Base-by-base conservation (phyloP, 2,113 vertebrate genomes). In the Varanus salvator region DNA sequence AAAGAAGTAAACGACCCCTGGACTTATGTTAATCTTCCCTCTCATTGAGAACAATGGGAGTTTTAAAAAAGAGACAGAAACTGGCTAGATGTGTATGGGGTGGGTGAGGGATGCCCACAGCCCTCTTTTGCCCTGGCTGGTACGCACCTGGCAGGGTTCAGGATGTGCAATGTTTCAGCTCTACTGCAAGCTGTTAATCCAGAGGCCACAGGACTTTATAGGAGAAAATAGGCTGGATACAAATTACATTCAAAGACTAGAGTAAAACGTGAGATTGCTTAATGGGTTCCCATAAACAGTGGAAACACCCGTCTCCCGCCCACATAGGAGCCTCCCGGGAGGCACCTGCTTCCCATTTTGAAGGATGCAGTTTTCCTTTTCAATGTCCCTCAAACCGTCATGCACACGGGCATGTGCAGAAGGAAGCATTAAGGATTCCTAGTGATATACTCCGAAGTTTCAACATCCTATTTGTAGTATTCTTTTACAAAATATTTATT, bases 401-500 rank as follows among this genome's bases (percentile, higher is more conserved):
- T 17, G 52, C 94, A 87, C 94, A 88, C 87, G n/a, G 38, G 6
- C 89, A 74, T 0, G 0, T 89, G 90, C 71, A 66, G 9, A 7
- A 44, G 38, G 38, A 83, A 94, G 92, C 93, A 95, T 91, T 93
- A 92, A 93, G 88, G 86, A 93, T 69, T 64, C 60, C 3, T 69
- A 44, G 0, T 9, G 12, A 85, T 1, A 68, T 50, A n/a, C 86
- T 93, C n/a, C 92, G 64, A 80, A 85, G 87, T 48, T 71, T 44
- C 92, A 68, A 77, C 31, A 25, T 50, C 85, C 31, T 66, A 87
- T 57, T 89, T 85, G 89, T 90, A 77, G 64, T 92, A 76, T 94
- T 95, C 93, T 95, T 95, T 94, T 95, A 90, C 92, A 78, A 85
- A 89, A 84, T 81, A 98, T 98, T 98, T 98, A 98, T 98, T 98